Percentiles rank a stretch among this genome's conserved stretches.
Conservation (phyloP, 2,888 invertebrate species). For the Xylota segnis region DNA sequence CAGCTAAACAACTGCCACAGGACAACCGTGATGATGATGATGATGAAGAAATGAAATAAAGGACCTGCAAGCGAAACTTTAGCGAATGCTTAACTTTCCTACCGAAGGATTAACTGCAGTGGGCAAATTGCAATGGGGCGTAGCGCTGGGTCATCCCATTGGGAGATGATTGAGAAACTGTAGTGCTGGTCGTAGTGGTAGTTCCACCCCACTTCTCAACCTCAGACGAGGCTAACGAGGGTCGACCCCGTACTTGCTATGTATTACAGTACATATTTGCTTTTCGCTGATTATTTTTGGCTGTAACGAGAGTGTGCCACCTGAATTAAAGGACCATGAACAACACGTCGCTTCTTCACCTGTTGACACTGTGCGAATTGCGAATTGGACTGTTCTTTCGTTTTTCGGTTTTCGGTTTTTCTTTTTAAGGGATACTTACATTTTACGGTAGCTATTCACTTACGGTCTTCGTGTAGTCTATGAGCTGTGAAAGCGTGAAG, state of each 20-base stretch:
- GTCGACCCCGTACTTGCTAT: conserved; percentile 19
- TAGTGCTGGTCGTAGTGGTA: background rate
- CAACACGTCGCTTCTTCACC: conserved; percentile 49
- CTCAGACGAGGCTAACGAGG: conserved; percentile 32
- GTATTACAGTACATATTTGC: conserved; percentile 28
- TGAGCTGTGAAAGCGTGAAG: background rate
- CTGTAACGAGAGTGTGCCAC: conserved; percentile 41
- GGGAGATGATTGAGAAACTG: conserved; percentile 58
- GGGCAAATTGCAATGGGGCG: conserved; percentile 72
- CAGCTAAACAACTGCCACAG: conserved; percentile 65
- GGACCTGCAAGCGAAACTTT: conserved; percentile 74
- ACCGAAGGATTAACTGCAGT: conserved; percentile 76
- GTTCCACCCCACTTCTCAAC: conserved; percentile 17
- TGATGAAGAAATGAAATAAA: conserved; percentile 70
- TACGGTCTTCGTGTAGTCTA: background rate
- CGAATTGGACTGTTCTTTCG: background rate
- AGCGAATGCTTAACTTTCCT: conserved; percentile 74
- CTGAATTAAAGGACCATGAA: conserved; percentile 53
- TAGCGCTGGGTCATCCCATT: conserved; percentile 58
- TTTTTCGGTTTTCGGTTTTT: background rate
- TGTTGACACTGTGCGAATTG: conserved; percentile 38
- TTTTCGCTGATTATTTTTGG: conserved; percentile 50
- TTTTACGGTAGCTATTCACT: conserved; percentile 23
- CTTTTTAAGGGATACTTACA: background rate
- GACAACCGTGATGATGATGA: conserved; percentile 49